Percentiles rank a stretch among this genome's conserved stretches.
Conservation (phyloP, 2,113 vertebrate genomes). For the Centrocercus urophasianus region DNA sequence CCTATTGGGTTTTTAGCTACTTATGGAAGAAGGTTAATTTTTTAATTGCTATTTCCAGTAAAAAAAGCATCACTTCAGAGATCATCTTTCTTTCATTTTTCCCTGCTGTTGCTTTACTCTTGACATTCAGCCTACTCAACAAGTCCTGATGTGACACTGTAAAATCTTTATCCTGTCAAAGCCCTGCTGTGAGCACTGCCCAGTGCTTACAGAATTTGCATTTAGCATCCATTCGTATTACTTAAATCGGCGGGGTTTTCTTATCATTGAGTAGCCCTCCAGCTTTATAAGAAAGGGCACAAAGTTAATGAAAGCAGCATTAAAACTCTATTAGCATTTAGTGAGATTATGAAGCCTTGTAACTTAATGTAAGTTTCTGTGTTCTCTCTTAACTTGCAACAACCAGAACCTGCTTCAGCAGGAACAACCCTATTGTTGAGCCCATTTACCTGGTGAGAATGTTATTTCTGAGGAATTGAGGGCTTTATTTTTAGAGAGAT, state of each 20-base stretch:
- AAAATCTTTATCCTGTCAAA: slow-evolving; percentile 71
- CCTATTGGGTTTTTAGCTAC: not conserved
- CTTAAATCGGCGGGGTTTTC: slow-evolving; percentile 18
- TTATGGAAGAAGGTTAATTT: not conserved
- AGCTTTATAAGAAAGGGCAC: slow-evolving; percentile 65
- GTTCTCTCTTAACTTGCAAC: not conserved
- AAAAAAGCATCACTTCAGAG: not conserved
- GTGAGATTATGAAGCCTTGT: slow-evolving; percentile 24
- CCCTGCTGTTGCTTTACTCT: slow-evolving; percentile 27
- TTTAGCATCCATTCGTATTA: slow-evolving; percentile 46
- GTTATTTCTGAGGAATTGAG: not conserved
- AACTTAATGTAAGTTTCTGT: slow-evolving; percentile 8
- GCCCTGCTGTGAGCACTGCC: slow-evolving; percentile 59
- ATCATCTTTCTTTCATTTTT: slow-evolving; percentile 19
- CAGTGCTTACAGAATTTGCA: slow-evolving; percentile 54
- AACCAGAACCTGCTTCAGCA: not conserved
- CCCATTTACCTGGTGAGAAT: not conserved
- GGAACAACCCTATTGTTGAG: not conserved
- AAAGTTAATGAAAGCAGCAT: slow-evolving; percentile 73
- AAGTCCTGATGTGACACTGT: slow-evolving; percentile 54
- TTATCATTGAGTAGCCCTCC: slow-evolving; percentile 63
- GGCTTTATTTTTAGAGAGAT: not conserved
- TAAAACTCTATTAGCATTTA: slow-evolving; percentile 64
- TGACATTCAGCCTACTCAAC: slow-evolving; percentile 63
- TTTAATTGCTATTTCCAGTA: slow-evolving; percentile 31